Evolutionary conservation across 2,797 vertebrate genomes (phyloP), one percentile per base, ranked within the genome.

Genomic region (Labeo calbasu): DNA sequence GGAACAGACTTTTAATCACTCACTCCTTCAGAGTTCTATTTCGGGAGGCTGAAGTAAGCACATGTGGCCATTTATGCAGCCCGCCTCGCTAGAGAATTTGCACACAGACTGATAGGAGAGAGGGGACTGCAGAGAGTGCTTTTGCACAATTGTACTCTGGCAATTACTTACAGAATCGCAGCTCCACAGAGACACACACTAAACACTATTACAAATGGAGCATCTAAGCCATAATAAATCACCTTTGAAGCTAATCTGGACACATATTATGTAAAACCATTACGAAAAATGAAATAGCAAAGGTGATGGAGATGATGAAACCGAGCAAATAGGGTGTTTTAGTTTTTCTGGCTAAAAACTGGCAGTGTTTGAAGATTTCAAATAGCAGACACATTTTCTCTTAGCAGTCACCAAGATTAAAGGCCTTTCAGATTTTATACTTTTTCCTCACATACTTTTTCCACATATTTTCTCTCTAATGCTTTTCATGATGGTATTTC

Each of bases 21-120:
- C 36, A 28, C 72, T 69, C 32, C 32, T 53, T 68, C 72, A 65
- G n/a, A 75, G 59, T 19, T 83, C 59, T 83, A 77, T 83, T 76
- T 68, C 4, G 55, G 36, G 50, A 68, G 61, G 10, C 50, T 76
- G 48, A 83, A 68, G 72, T 17, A 75, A 82, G 46, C 81, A 40
- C 28, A 75, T 65, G 21, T 40, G 12, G 50, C 17, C 68, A 50
- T 81, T 61, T 32, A 66, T 79, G 46, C 25, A 81, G 10, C 68
- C 43, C 12, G 10, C 43, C 68, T 61, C 23, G 13, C 36, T 40
- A 5, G 10, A 76, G 59, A 57, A 50, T 66, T 77, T 77, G 46
- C 21, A 76, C 59, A 66, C 69, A 50, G 25, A 40, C 55, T 36
- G 57, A 51, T 73, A 63, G 2, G 5, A 15, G 76, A 50, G 40